A percentile compares a stretch with the other conserved stretches of the same genome.
Evolutionary conservation across 1,140 invertebrate species (phyloP).

Genomic region (Campoletis sonorensis): DNA sequence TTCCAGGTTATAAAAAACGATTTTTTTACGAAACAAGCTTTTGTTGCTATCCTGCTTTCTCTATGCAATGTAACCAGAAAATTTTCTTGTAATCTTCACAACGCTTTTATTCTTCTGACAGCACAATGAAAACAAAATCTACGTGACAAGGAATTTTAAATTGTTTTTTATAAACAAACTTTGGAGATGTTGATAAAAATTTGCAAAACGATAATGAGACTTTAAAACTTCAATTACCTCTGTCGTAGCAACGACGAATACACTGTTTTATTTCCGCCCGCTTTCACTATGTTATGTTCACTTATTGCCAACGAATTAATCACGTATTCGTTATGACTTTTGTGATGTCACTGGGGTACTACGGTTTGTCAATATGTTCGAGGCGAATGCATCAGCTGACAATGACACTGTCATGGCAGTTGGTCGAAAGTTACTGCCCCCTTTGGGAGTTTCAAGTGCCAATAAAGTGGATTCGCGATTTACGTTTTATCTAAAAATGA

Average conservation of each 20-base stretch:
- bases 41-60: no score
- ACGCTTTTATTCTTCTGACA: no score
- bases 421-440: slow-evolving; percentile 12
- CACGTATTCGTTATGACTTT: neutral
- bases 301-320: neutral
- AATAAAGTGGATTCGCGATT: neutral
- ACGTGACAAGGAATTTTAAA: neutral
- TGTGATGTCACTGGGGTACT: neutral
- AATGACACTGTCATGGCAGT: slow-evolving; percentile 41
- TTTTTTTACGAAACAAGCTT: no score
- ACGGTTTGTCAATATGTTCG: neutral
- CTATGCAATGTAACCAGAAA: no score
- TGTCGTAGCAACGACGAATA: neutral
- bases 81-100: no score
- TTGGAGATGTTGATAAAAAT: neutral
- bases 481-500: slow-evolving; percentile 8
- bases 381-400: slow-evolving; percentile 43
- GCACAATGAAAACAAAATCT: neutral
- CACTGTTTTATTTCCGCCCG: neutral
- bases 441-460: neutral
- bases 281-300: neutral
- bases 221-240: neutral
- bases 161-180: neutral
- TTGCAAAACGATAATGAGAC: neutral
- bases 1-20: no score